Conservation (phyloP, 2,888 invertebrate genomes). For the Leptarthrus brevirostris region DNA sequence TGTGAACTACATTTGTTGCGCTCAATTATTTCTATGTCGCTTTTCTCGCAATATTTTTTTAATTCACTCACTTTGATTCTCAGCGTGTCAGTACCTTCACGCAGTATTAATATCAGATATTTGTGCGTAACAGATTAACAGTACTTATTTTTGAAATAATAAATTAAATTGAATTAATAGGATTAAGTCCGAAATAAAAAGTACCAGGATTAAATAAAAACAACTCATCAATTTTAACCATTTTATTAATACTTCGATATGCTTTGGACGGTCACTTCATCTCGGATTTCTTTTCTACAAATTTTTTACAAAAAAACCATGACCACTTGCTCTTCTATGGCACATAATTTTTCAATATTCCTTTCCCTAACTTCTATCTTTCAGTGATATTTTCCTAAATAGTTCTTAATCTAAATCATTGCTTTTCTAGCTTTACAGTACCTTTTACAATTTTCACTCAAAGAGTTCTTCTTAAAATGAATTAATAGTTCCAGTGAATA, state of each 20-base stretch:
- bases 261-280: slow-evolving; percentile 46
- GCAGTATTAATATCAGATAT: too few species aligned
- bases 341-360: slow-evolving; percentile 18
- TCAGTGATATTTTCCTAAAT: slow-evolving; percentile 19
- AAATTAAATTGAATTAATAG: too few species aligned
- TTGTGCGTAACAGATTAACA: too few species aligned
- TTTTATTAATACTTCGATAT: slow-evolving; percentile 45
- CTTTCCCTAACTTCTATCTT: neutral
- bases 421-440: slow-evolving; percentile 12
- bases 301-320: slow-evolving; percentile 28
- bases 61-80: too few species aligned
- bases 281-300: slow-evolving; percentile 36
- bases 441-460: neutral
- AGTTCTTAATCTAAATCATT: slow-evolving; percentile 23
- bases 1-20: too few species aligned
- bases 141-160: too few species aligned
- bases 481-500: slow-evolving; percentile 17
- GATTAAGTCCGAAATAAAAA: too few species aligned
- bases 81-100: too few species aligned
- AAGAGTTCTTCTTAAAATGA: neutral
- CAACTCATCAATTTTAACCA: slow-evolving; percentile 35
- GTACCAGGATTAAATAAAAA: too few species aligned
- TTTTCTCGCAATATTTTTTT: too few species aligned
- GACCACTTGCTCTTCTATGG: slow-evolving; percentile 36
- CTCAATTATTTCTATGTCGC: too few species aligned